A percentile compares a stretch with the other conserved stretches of the same genome.
These are phyloP conservation scores for Eciton burchellii DNA, from an alignment of 1,140 invertebrate genomes.

Conservation along the genomic window DNA sequence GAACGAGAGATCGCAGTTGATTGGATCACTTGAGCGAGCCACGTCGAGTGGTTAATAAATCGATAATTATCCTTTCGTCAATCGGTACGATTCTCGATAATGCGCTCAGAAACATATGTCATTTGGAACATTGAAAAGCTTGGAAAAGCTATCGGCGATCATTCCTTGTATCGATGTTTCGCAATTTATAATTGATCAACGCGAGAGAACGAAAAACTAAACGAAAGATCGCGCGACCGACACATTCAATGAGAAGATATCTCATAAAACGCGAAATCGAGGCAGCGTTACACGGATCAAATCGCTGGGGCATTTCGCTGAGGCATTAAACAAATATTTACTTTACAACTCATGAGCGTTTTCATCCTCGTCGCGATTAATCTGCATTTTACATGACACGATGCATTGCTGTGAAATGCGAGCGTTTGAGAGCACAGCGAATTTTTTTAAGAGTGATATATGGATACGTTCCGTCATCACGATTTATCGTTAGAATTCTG, in stretches of 20 bases:
- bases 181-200: background rate
- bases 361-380: conserved; percentile 34
- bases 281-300: conserved; percentile 19
- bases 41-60: background rate
- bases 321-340: conserved; percentile 46
- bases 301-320: conserved; percentile 51
- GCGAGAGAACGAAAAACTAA: too few species aligned
- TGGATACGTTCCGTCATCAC: conserved; percentile 35
- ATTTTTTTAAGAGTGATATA: conserved; percentile 28
- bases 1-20: conserved; percentile 4
- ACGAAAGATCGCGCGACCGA: too few species aligned
- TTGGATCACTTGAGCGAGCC: background rate
- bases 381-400: conserved; percentile 28
- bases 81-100: background rate
- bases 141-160: too few species aligned
- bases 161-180: background rate
- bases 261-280: conserved; percentile 41
- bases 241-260: conserved; percentile 22
- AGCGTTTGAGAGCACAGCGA: conserved; percentile 16
- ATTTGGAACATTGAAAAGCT: conserved; percentile 1
- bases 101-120: background rate
- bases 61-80: background rate
- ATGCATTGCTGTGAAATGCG: conserved; percentile 14
- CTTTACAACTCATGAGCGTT: conserved; percentile 34
- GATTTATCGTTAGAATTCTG: conserved; percentile 23